These are phyloP conservation scores for Anarhynchus alexandrinus DNA, from an alignment of 2,113 vertebrate genomes.

Conservation along the genomic window DNA sequence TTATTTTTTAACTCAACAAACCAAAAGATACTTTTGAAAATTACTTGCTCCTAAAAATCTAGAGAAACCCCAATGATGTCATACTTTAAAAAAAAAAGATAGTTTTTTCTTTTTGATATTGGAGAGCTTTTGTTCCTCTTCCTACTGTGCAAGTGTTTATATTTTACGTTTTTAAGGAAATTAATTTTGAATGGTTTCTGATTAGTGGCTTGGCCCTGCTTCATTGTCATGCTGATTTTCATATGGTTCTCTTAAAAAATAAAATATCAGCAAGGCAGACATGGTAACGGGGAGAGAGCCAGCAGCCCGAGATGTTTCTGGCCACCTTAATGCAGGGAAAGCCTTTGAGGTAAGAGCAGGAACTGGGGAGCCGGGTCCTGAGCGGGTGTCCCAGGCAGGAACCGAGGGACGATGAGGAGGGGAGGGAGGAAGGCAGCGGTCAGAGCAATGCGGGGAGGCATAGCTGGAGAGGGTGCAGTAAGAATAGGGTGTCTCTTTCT, in stretches of 20 bases:
- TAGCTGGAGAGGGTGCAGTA: background rate
- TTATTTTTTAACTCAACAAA: background rate
- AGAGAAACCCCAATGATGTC: background rate
- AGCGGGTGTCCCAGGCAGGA: background rate
- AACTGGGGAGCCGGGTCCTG: background rate
- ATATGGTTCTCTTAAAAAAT: background rate
- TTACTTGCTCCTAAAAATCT: background rate
- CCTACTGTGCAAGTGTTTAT: background rate
- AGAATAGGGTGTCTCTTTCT: background rate
- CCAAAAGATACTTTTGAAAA: background rate
- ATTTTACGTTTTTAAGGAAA: conserved; percentile 19
- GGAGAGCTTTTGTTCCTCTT: background rate
- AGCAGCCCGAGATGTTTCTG: background rate
- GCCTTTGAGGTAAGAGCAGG: background rate
- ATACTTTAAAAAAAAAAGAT: background rate
- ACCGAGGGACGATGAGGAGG: rapidly evolving
- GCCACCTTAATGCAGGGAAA: background rate
- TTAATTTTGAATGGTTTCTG: conserved; percentile 9
- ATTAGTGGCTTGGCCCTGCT: conserved; percentile 31
- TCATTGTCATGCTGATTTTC: background rate
- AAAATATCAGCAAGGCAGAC: background rate
- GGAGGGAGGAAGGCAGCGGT: background rate
- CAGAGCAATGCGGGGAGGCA: background rate
- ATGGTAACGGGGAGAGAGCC: background rate
- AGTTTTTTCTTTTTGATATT: background rate